Evolutionary conservation across 2,113 vertebrate species (phyloP).

Genomic region (Corvus moneduloides): DNA sequence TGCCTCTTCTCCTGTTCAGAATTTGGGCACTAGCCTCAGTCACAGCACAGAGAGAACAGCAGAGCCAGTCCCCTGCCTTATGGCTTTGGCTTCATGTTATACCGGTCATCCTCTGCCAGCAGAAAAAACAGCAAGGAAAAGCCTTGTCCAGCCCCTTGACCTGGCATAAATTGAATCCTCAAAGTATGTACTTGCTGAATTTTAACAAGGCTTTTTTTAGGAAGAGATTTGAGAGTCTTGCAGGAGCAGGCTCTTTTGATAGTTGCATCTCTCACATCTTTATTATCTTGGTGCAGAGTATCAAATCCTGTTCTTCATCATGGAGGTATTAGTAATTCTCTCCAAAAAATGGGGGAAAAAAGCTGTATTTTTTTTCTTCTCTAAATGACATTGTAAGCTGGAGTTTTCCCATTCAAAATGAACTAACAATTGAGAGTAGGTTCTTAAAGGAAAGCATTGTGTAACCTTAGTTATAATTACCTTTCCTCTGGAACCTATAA

Average conservation of each 20-base stretch:
- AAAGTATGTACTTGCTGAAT: not conserved
- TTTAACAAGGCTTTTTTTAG: not conserved
- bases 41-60: not conserved
- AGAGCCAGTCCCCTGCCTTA: not conserved
- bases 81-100: not conserved
- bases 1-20: not conserved
- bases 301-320: not conserved
- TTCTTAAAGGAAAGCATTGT: not conserved
- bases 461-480: not conserved
- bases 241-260: not conserved
- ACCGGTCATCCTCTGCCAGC: not conserved
- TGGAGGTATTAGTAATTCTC: not conserved
- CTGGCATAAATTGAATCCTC: not conserved
- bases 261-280: not conserved
- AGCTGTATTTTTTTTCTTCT: not conserved
- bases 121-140: not conserved
- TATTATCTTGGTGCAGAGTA: not conserved
- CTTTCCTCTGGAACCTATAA: not conserved
- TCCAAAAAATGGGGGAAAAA: fast-evolving
- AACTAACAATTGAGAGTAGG: not conserved
- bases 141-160: not conserved
- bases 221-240: not conserved
- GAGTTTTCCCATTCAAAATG: not conserved
- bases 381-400: not conserved
- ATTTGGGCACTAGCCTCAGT: not conserved